These are phyloP conservation scores for Ramphastos sulfuratus DNA, from an alignment of 2,113 vertebrate genomes.

Conservation along the genomic window DNA sequence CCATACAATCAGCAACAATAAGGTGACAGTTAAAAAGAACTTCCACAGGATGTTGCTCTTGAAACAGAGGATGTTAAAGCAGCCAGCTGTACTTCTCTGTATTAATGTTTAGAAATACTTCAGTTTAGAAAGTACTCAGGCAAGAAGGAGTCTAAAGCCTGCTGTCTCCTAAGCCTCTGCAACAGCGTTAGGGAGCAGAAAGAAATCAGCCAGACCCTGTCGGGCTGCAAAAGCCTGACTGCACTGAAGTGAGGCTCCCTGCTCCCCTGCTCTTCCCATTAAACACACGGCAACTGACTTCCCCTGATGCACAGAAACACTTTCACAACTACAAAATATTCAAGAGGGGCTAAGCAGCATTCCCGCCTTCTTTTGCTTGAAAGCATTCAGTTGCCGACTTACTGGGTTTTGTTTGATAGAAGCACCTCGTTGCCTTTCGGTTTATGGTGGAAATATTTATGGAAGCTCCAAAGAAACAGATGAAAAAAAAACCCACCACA, in stretches of 20 bases:
- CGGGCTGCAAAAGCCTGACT: neutral
- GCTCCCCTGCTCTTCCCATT: accelerated
- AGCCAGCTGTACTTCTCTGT: neutral
- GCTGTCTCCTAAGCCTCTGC: neutral
- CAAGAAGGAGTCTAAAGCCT: neutral
- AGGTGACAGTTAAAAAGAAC: neutral
- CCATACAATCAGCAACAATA: neutral
- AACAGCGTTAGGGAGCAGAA: neutral
- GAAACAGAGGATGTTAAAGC: neutral
- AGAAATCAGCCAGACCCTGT: neutral
- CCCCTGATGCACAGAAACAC: neutral
- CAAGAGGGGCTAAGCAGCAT: neutral
- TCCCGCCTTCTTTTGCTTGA: neutral
- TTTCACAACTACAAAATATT: neutral
- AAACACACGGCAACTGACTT: neutral
- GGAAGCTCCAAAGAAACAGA: neutral
- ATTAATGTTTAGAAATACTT: neutral
- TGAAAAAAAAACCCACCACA: neutral
- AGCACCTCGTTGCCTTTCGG: neutral
- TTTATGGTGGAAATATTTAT: neutral
- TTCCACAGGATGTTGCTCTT: neutral
- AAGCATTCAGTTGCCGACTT: neutral
- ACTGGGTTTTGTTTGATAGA: neutral
- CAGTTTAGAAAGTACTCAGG: neutral
- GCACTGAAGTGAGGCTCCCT: accelerated